phyloP scores from a whole-genome alignment of 53 echinoderm and acorn worm genomes.

The Arbacia lixula region DNA sequence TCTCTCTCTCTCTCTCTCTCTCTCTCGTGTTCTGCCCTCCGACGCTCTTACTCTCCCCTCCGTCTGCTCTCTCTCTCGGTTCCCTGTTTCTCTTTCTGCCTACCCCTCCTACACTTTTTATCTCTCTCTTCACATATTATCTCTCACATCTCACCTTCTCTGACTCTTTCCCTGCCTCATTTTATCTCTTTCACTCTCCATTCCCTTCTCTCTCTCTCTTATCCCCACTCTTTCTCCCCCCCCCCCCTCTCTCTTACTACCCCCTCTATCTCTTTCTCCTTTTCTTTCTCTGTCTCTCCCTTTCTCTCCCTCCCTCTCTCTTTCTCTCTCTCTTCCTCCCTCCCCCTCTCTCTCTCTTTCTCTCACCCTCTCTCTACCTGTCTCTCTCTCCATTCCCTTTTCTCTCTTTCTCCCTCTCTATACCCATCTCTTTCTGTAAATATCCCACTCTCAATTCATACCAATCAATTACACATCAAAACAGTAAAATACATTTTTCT shows the following conservation, averaged over 20 bases:
- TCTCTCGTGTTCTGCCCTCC: neutral
- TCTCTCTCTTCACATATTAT: neutral
- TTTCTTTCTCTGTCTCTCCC: neutral
- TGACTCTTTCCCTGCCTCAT: neutral
- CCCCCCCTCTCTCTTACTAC: neutral
- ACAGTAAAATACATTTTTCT: too few relatives aligned
- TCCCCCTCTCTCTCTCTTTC: neutral
- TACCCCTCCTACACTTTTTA: neutral
- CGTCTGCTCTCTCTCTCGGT: neutral
- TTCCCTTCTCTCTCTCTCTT: neutral
- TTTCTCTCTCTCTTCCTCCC: neutral
- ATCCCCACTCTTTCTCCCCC: neutral
- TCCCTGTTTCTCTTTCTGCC: neutral
- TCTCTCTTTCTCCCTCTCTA: too few relatives aligned
- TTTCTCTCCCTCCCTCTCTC: neutral
- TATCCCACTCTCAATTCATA: too few relatives aligned
- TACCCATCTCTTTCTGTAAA: too few relatives aligned
- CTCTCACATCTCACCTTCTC: neutral
- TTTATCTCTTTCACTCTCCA: neutral
- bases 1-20: neutral
- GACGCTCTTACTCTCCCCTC: neutral
- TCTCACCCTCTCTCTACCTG: conserved; percentile 6
- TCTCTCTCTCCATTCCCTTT: neutral
- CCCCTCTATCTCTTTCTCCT: neutral
- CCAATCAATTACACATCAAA: too few relatives aligned